A percentile compares a stretch with the other conserved stretches of the same genome.
Evolutionary conservation across 1,140 invertebrate species (phyloP).

Genomic region (Pentalonia nigronervosa): DNA sequence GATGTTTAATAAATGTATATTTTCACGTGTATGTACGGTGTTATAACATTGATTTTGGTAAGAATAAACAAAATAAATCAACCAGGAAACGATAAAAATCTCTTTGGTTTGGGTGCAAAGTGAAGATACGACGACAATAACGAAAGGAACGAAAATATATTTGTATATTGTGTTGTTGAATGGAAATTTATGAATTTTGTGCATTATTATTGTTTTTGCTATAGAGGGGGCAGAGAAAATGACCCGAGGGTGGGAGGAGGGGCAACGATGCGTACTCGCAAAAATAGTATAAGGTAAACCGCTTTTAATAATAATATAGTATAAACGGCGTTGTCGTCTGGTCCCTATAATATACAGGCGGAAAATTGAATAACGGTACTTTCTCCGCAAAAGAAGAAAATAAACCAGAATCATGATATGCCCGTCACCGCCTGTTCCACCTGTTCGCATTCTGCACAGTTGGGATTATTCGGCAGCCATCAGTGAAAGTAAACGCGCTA

Average conservation of each 20-base stretch:
- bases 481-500: slow-evolving; percentile 22
- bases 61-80: not conserved
- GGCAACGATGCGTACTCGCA: too few species aligned
- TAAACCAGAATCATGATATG: slow-evolving; percentile 43
- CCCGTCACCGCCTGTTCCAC: not conserved
- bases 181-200: not conserved
- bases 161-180: not conserved
- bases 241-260: too few species aligned
- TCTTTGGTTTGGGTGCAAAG: not conserved
- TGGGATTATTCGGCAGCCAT: not conserved
- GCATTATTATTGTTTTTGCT: not conserved
- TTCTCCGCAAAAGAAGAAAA: slow-evolving; percentile 45
- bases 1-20: not conserved
- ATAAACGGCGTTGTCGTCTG: not conserved
- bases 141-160: too few species aligned
- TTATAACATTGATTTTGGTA: not conserved
- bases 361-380: slow-evolving; percentile 54
- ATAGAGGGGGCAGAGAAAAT: not conserved
- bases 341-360: not conserved
- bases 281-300: slow-evolving; percentile 9
- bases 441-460: not conserved
- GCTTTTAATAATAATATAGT: not conserved
- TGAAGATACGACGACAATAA: not conserved
- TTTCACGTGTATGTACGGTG: not conserved
- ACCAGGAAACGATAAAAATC: not conserved